These are phyloP conservation scores for Atta colombica DNA, from an alignment of 1,140 invertebrate genomes.

Conservation along the genomic window DNA sequence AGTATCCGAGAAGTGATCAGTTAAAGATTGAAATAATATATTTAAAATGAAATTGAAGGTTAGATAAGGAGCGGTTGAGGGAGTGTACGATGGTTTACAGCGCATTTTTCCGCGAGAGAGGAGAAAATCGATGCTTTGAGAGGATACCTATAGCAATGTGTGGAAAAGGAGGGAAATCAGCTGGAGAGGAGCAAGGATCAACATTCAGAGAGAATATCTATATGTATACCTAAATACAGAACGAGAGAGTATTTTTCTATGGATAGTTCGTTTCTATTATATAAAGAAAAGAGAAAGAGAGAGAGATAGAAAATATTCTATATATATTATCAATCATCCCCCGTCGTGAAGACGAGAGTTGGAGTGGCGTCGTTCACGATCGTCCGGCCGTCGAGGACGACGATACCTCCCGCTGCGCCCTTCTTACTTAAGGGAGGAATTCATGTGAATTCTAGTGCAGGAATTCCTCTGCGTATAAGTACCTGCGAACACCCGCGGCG, in stretches of 20 bases:
- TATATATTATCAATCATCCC: slow-evolving; percentile 32
- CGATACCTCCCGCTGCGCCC: not conserved
- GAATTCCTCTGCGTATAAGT: slow-evolving; percentile 46
- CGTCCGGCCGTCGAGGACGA: slow-evolving; percentile 11
- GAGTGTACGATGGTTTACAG: slow-evolving; percentile 8
- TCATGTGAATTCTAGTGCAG: not conserved
- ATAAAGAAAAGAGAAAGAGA: slow-evolving; percentile 40
- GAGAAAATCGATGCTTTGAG: slow-evolving; percentile 56
- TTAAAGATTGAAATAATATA: slow-evolving; percentile 36
- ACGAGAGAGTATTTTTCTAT: slow-evolving; percentile 78
- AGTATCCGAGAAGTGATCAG: not conserved
- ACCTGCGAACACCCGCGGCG: slow-evolving; percentile 44
- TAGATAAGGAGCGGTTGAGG: not conserved
- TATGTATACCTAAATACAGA: slow-evolving; percentile 50
- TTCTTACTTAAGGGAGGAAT: not conserved
- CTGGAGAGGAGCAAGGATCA: slow-evolving; percentile 30
- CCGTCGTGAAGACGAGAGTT: not conserved
- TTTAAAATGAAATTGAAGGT: slow-evolving; percentile 15
- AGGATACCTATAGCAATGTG: slow-evolving; percentile 32
- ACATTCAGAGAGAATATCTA: slow-evolving; percentile 38
- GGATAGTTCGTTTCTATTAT: slow-evolving; percentile 73
- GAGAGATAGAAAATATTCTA: slow-evolving; percentile 36
- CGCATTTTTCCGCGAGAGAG: slow-evolving; percentile 51
- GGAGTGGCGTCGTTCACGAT: slow-evolving; percentile 20
- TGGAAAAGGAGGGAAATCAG: slow-evolving; percentile 27